These are phyloP conservation scores for pig (Sus scrofa) DNA, from an alignment of 2,113 vertebrate species.

Conservation along the genomic window DNA sequence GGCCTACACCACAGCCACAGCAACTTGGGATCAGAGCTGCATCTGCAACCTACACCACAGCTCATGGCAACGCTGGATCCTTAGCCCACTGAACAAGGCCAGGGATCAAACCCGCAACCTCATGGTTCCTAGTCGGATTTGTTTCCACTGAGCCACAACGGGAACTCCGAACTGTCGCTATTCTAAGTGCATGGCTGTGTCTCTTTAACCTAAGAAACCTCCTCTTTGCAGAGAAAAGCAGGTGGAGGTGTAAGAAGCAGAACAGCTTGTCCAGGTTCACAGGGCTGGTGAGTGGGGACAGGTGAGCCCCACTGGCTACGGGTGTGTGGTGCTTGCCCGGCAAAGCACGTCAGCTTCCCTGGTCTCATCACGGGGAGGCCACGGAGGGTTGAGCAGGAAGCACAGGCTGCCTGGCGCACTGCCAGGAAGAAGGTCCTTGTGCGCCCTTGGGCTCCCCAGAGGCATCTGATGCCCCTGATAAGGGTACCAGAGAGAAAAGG, in stretches of 20 bases:
- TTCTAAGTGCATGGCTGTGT: background rate
- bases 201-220: background rate
- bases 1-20: no score
- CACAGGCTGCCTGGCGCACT: fast-evolving
- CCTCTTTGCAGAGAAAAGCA: background rate
- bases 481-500: background rate
- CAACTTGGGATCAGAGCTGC: no score
- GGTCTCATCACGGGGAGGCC: background rate
- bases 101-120: no score
- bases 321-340: no score
- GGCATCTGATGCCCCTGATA: no score
- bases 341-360: background rate
- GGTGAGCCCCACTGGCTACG: fast-evolving
- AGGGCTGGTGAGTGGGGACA: background rate
- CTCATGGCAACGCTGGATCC: no score
- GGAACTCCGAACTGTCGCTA: no score
- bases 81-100: no score
- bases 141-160: no score
- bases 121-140: no score
- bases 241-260: fast-evolving
- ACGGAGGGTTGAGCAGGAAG: fast-evolving
- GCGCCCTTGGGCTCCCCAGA: background rate
- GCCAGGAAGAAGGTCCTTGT: background rate
- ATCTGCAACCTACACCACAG: no score
- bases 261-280: background rate